Conservation (phyloP, 2,888 invertebrate genomes). For the Rotaria macrura region DNA sequence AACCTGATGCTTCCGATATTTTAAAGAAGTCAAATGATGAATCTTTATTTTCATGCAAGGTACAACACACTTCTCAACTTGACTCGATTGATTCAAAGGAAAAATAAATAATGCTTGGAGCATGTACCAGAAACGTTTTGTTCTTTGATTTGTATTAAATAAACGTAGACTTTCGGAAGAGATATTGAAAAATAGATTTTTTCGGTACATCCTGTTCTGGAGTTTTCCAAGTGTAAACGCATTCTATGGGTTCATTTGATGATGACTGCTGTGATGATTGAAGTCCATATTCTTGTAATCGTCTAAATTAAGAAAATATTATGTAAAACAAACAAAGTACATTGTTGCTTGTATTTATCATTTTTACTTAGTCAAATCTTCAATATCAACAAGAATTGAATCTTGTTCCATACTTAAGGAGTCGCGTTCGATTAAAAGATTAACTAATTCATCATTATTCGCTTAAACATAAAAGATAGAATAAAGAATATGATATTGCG, state of each 20-base stretch:
- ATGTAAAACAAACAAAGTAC: neutral
- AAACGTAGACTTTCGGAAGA: neutral
- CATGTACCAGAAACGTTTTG: no score
- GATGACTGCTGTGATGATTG: neutral
- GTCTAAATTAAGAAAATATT: neutral
- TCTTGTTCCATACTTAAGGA: slow-evolving; percentile 95
- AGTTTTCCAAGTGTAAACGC: neutral
- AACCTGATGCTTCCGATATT: no score
- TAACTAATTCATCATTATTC: slow-evolving; percentile 77
- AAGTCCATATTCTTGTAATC: neutral
- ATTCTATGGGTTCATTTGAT: neutral
- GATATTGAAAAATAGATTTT: neutral
- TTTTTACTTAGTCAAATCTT: slow-evolving; percentile 66
- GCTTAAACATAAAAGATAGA: slow-evolving; percentile 48
- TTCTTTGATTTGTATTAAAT: neutral
- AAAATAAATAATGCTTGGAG: no score
- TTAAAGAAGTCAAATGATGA: no score
- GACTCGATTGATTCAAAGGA: no score
- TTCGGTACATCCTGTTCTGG: neutral
- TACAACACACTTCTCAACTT: no score
- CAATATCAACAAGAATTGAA: slow-evolving; percentile 89
- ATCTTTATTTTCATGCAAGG: no score
- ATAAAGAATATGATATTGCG: neutral
- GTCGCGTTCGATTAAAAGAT: slow-evolving; percentile 77
- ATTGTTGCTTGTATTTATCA: neutral